Conservation (phyloP, 2,113 vertebrate species). For the Microcebus lehilahytsara region DNA sequence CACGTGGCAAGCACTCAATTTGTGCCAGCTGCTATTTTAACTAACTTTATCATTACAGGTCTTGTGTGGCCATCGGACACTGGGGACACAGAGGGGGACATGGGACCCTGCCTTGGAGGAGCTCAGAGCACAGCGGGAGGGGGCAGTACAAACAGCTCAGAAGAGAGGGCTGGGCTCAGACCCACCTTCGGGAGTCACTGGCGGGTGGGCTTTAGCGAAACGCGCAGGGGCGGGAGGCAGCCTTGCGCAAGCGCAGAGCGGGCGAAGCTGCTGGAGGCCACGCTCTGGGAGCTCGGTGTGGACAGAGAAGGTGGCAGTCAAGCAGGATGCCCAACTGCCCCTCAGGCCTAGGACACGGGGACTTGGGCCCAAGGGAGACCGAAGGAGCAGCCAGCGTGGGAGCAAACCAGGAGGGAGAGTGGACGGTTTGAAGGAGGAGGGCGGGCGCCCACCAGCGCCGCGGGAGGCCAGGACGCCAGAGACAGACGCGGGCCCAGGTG, state of each 20-base stretch:
- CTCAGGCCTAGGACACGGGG: background rate
- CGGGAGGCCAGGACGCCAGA: background rate
- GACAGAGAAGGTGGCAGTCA: background rate
- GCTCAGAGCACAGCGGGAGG: background rate
- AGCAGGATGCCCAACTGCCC: fast-evolving
- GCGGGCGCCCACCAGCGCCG: too few relatives aligned
- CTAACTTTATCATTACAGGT: background rate
- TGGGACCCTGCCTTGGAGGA: background rate
- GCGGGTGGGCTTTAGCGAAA: too few relatives aligned
- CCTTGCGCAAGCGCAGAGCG: fast-evolving
- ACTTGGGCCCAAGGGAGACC: background rate
- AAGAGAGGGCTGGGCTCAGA: background rate
- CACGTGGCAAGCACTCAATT: fast-evolving
- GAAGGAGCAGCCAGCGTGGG: background rate
- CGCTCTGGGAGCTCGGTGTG: too few relatives aligned
- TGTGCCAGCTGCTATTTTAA: background rate
- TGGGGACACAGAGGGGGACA: fast-evolving
- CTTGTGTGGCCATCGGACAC: background rate
- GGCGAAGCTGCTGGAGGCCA: background rate
- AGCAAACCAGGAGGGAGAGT: background rate
- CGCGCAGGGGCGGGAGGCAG: too few relatives aligned
- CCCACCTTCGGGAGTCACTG: background rate
- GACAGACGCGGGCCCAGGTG: fast-evolving
- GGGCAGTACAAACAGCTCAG: background rate
- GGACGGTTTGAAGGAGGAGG: background rate